A percentile compares a stretch with the other conserved stretches of the same genome.
Conservation (phyloP, 2,797 vertebrate genomes). For the Corythornis leucogaster region DNA sequence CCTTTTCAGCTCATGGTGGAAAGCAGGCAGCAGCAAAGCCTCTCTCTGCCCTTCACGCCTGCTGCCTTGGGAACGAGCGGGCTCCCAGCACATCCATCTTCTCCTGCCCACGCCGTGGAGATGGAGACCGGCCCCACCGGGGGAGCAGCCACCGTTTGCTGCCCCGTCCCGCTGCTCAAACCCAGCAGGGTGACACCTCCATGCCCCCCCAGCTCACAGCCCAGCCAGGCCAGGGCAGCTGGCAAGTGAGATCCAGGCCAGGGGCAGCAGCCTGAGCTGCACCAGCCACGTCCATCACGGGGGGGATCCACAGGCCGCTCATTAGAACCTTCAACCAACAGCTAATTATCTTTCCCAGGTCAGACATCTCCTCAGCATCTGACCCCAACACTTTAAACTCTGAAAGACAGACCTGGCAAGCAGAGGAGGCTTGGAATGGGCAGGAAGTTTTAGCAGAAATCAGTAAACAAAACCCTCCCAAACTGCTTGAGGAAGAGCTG, state of each 20-base stretch:
- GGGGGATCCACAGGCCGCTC: background rate
- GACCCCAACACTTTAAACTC: background rate
- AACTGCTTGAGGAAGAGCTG: background rate
- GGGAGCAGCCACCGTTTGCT: background rate
- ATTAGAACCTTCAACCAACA: background rate
- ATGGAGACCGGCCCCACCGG: background rate
- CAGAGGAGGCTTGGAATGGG: background rate
- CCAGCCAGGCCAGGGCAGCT: rapidly evolving
- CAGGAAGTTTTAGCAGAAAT: background rate
- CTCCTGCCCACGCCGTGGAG: background rate
- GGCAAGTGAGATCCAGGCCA: background rate
- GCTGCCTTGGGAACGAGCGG: slow-evolving; percentile 1
- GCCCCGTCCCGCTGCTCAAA: background rate
- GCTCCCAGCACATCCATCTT: background rate
- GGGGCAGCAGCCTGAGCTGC: background rate
- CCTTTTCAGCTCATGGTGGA: background rate
- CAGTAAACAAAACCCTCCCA: background rate
- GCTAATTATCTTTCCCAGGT: background rate
- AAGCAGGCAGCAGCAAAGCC: background rate
- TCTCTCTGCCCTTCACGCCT: background rate
- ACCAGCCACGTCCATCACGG: rapidly evolving
- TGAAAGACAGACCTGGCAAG: background rate
- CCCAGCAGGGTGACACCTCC: no score
- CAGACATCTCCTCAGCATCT: background rate
- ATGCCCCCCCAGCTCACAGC: rapidly evolving